A percentile compares a stretch with the other conserved stretches of the same genome.
phyloP scores from a whole-genome alignment of 2,113 vertebrate species.

The Callipepla californica region DNA sequence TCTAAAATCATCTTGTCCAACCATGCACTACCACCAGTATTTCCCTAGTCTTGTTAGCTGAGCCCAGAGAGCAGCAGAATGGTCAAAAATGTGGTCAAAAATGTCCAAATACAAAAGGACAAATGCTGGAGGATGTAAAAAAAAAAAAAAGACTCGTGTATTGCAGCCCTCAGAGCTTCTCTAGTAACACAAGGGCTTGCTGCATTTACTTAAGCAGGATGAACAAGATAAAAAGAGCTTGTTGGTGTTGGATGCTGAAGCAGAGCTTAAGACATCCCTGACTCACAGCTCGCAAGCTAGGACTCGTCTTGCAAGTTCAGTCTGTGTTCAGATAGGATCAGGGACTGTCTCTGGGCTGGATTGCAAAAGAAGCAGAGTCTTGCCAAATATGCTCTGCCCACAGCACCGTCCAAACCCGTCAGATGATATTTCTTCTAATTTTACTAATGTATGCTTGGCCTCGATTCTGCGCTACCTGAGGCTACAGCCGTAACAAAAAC shows the following conservation, averaged over 20 bases:
- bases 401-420: slow-evolving; percentile 70
- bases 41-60: background rate
- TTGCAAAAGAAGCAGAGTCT: slow-evolving; percentile 56
- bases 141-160: background rate
- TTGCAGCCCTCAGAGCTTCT: background rate
- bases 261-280: slow-evolving; percentile 51
- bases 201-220: slow-evolving; percentile 46
- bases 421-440: slow-evolving; percentile 71
- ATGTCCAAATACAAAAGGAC: background rate
- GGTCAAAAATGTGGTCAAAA: background rate
- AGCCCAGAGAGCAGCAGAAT: background rate
- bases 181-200: background rate
- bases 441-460: slow-evolving; percentile 74
- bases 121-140: background rate
- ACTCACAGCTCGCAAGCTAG: slow-evolving; percentile 48
- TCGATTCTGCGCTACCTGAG: slow-evolving; percentile 43
- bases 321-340: slow-evolving; percentile 70
- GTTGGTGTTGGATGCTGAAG: slow-evolving; percentile 46
- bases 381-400: slow-evolving; percentile 73
- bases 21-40: too few species aligned
- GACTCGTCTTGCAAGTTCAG: slow-evolving; percentile 69
- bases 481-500: slow-evolving; percentile 66
- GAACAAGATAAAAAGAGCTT: slow-evolving; percentile 23
- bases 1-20: too few species aligned
- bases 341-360: slow-evolving; percentile 63